Percentiles rank a stretch among this genome's conserved stretches.
phyloP scores from a whole-genome alignment of 2,888 invertebrate genomes.

The Ceramica pisi region DNA sequence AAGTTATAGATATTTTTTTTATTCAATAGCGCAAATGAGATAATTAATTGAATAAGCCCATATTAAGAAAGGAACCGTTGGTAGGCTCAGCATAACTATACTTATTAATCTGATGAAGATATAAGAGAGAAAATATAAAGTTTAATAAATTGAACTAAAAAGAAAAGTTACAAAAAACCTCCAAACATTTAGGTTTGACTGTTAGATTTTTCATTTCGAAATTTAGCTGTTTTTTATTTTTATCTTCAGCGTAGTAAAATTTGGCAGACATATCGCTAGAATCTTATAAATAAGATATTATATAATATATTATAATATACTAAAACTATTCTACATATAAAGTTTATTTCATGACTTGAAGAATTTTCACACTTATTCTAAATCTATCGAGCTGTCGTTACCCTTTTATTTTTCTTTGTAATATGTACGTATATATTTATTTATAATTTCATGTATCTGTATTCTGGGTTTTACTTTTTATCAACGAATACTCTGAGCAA shows the following conservation, averaged over 20 bases:
- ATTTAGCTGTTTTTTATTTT: conserved; percentile 77
- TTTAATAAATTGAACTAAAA: conserved; percentile 13
- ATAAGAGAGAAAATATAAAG: conserved; percentile 35
- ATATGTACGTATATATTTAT: conserved; percentile 7
- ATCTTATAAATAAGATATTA: conserved; percentile 80
- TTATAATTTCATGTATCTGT: neutral
- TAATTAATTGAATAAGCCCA: no score
- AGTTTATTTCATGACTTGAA: conserved; percentile 72
- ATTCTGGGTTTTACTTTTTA: conserved; percentile 1
- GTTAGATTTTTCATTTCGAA: conserved; percentile 72
- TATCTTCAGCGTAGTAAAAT: conserved; percentile 84
- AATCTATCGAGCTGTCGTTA: conserved; percentile 28
- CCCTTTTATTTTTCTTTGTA: neutral
- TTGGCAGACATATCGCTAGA: conserved; percentile 90
- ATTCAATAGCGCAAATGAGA: no score
- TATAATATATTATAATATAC: conserved; percentile 77
- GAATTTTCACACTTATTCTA: conserved; percentile 66
- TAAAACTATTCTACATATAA: conserved; percentile 71
- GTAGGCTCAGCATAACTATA: conserved; percentile 1
- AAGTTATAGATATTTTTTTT: no score
- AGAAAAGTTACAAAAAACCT: conserved; percentile 47
- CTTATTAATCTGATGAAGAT: neutral
- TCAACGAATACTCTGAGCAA: conserved; percentile 20
- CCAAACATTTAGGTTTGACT: conserved; percentile 55
- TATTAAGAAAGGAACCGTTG: neutral